Percentiles rank a stretch among this genome's conserved stretches.
Conservation (phyloP, 2,113 vertebrate species). For the Callocephalon fimbriatum region DNA sequence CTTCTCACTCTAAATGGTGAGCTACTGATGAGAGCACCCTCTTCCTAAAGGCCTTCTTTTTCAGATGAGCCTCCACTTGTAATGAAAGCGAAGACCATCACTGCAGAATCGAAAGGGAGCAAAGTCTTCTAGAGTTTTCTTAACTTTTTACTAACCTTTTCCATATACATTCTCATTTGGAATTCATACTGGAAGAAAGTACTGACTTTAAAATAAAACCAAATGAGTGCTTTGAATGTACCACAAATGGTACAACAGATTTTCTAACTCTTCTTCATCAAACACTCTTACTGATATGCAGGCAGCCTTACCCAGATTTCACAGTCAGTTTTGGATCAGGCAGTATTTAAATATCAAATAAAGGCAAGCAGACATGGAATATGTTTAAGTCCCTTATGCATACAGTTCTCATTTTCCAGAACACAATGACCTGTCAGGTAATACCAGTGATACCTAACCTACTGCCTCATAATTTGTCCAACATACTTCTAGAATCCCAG, state of each 20-base stretch:
- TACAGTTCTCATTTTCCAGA: background rate
- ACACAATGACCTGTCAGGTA: background rate
- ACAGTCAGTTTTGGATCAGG: background rate
- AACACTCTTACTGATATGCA: background rate
- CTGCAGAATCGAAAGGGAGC: background rate
- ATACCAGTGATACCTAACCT: too few species aligned
- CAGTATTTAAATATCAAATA: background rate
- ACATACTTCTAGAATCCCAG: background rate
- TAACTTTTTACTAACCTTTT: background rate
- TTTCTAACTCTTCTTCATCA: background rate
- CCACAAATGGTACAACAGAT: background rate
- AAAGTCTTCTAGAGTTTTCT: background rate
- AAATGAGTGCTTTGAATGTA: background rate
- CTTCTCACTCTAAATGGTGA: background rate
- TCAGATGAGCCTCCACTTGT: background rate
- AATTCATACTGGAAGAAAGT: background rate
- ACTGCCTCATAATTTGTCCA: background rate
- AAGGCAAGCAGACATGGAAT: background rate
- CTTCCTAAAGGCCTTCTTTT: background rate
- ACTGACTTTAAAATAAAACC: background rate
- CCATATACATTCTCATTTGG: background rate
- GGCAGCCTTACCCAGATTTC: background rate
- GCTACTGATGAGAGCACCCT: accelerated
- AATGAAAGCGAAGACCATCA: background rate
- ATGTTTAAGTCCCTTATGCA: background rate